A percentile compares a stretch with the other conserved stretches of the same genome.
phyloP scores from a whole-genome alignment of 1,140 invertebrate genomes.

The Stegodyphus mimosarum region DNA sequence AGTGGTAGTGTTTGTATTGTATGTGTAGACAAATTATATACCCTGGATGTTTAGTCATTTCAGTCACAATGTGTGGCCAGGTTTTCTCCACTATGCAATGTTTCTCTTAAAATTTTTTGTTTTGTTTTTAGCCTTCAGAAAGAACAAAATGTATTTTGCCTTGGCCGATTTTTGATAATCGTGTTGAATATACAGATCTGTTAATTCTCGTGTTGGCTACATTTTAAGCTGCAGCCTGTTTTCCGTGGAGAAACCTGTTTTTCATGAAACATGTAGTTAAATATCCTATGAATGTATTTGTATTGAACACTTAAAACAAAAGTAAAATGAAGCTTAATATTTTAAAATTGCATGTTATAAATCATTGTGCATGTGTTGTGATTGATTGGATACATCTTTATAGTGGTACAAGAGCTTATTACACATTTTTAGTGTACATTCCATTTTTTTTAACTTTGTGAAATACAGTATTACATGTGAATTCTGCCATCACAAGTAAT shows the following conservation, averaged over 20 bases:
- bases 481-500: conserved; percentile 50
- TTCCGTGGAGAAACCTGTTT: conserved; percentile 8
- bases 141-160: conserved; percentile 60
- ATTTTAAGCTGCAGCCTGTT: conserved; percentile 33
- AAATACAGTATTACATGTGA: conserved; percentile 56
- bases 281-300: conserved; percentile 58
- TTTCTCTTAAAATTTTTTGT: conserved; percentile 36
- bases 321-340: conserved; percentile 58
- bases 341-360: conserved; percentile 61
- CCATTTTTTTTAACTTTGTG: conserved; percentile 59
- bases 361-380: conserved; percentile 59
- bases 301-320: conserved; percentile 45
- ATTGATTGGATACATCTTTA: conserved; percentile 60
- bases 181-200: conserved; percentile 60
- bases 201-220: conserved; percentile 51
- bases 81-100: conserved; percentile 57
- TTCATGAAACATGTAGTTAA: conserved; percentile 33
- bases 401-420: conserved; percentile 61
- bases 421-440: conserved; percentile 61
- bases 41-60: conserved; percentile 46
- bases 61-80: conserved; percentile 40
- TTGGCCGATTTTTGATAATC: conserved; percentile 58
- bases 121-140: conserved; percentile 26
- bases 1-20: conserved; percentile 60
- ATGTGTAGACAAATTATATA: conserved; percentile 54